Evolutionary conservation across 2,888 invertebrate genomes (phyloP), one percentile per base, ranked within the genome.

Genomic region (Protonemura montana): DNA sequence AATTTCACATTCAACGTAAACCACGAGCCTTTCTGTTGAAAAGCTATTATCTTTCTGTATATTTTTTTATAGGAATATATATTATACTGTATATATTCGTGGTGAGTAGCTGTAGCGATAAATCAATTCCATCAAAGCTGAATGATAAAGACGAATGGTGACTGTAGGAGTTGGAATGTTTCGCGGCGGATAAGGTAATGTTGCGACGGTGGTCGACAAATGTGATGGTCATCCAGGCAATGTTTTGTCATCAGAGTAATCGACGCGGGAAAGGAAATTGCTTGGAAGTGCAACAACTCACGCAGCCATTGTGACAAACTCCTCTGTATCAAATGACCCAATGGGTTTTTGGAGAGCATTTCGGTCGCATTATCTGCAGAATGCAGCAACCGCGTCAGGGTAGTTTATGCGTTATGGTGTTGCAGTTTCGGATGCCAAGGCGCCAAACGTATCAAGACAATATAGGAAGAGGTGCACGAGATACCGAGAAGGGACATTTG

Each of bases 211-310:
- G 27, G 13, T 7, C 7, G 25, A 78, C 78, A 27, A 78, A 78
- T 77, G 78, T 78, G 78, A 78, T 16, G 78, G 78, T 78, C 78
- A 78, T 78, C 78, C 26, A 27, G 27, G 13, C 26, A 27, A 10
- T 26, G 28, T 26, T 27, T 78, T 26, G 28, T 28, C 78, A 28
- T 78, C 78, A 25, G 80, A 41, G 29, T 85, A 85, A 80, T 78
- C 41, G 80, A 42, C n/a, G 41, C 26, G 21, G 85, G n/a, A 21
- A 80, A 85, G 80, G 26, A 29, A 85, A 85, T 85, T 80, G 85
- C 80, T 80, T 80, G 85, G 85, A 85, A 85, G 77, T 80, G 35
- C 35, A 81, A 85, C 41, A 76, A 85, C 26, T 78, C 78, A 28
- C 78, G 27, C 27, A 10, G 78, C 6, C 78, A 3, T 78, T 26